Conservation (phyloP, 2,888 invertebrate genomes). For the Pseudolycoriella hygida region DNA sequence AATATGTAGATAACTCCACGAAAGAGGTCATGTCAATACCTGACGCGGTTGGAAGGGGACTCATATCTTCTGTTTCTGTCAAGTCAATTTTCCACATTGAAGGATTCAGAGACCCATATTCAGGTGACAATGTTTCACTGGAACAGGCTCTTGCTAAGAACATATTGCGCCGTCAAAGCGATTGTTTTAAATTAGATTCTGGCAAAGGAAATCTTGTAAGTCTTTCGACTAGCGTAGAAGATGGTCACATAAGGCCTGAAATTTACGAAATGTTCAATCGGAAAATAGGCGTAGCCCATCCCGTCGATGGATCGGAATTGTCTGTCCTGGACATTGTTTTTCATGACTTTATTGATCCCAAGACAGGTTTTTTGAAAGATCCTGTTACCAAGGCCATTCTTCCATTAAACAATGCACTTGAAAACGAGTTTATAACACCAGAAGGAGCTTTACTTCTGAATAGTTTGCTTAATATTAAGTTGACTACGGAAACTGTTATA, state of each 20-base stretch:
- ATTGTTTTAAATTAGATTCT: slow-evolving; percentile 53
- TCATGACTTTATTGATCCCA: slow-evolving; percentile 71
- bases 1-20: slow-evolving; percentile 56
- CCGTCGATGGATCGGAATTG: slow-evolving; percentile 47
- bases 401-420: slow-evolving; percentile 72
- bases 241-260: slow-evolving; percentile 65
- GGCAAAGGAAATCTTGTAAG: slow-evolving; percentile 59
- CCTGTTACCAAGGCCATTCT: slow-evolving; percentile 49
- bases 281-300: slow-evolving; percentile 49
- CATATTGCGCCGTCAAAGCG: slow-evolving; percentile 42
- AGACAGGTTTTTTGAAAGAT: slow-evolving; percentile 70
- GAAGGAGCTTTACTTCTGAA: slow-evolving; percentile 75
- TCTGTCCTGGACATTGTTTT: slow-evolving; percentile 78
- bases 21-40: slow-evolving; percentile 56
- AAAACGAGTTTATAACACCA: slow-evolving; percentile 65
- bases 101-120: slow-evolving; percentile 68
- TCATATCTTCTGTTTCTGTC: slow-evolving; percentile 72
- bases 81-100: slow-evolving; percentile 85
- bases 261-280: slow-evolving; percentile 71
- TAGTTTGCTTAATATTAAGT: slow-evolving; percentile 70
- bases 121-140: slow-evolving; percentile 62
- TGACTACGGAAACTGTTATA: slow-evolving; percentile 74
- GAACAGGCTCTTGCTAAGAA: slow-evolving; percentile 64
- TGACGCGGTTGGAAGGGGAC: slow-evolving; percentile 79
- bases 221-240: slow-evolving; percentile 61